Base-by-base conservation (phyloP, 2,797 vertebrate species). In the Lutjanus argentimaculatus region DNA sequence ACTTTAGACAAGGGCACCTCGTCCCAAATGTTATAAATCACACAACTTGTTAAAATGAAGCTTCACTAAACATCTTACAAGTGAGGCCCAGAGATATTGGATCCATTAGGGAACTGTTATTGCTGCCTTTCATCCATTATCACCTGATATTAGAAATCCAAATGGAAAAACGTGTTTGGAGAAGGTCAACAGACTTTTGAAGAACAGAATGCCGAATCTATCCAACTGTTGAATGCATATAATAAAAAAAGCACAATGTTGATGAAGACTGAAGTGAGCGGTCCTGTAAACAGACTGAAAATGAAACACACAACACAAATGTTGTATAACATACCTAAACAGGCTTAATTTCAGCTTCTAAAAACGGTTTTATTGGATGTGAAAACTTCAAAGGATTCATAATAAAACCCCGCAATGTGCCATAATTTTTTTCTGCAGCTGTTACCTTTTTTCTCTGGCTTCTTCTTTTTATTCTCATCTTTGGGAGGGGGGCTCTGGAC, bases 361-460 rank as follows among this genome's bases (percentile, higher is more conserved):
- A 51, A n/a, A 46, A 25, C 46, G 0, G 8, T 65, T 62, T 74
- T 63, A 83, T 57, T 64, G 36, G 43, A 72, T 72, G 30, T 49
- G 17, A 75, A 74, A 57, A 61, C 69, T 62, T 77, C 43, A 79
- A 70, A 65, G 49, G 19, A 43, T 67, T 70, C 6, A 3, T 45
- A 42, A 72, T 42, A 51, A 73, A 72, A 43, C 4, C 30, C 16
- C 16, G 21, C 13, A 36, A 45, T 16, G n/a, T 45, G 67, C 11
- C n/a, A 43, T 40, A 8, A 3, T 58, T 49, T 36, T 58, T 16
- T 66, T 19, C 30, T 72, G n/a, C 40, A 49, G 58, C 43, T 4
- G 21, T 79, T 95, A 99, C 98, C 98, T 97, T 98, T 99, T 87
- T 98, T 98, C 92, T 97, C 98, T 51, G 87, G 96, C 77, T 98